Conservation (phyloP, 2,888 invertebrate species). For the Tortricodes alternella region DNA sequence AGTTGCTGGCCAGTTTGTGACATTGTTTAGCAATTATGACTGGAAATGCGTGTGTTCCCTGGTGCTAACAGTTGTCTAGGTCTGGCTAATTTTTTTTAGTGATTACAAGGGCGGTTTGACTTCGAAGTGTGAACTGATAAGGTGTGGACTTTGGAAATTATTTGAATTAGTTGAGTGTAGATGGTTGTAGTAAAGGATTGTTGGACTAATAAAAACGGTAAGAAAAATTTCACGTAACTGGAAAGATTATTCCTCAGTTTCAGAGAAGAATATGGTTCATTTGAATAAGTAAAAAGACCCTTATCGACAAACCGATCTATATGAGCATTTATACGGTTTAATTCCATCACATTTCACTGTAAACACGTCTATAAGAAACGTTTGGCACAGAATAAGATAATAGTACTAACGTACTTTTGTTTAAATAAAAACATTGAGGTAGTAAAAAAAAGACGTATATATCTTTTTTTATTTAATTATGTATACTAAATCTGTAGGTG, state of each 20-base stretch:
- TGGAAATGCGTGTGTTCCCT: slow-evolving; percentile 54
- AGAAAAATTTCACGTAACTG: not conserved
- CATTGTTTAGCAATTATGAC: slow-evolving; percentile 27
- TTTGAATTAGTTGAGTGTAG: slow-evolving; percentile 45
- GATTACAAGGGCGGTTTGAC: slow-evolving; percentile 75
- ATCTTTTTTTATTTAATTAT: too few relatives aligned
- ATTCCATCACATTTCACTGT: too few relatives aligned
- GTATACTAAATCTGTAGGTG: too few relatives aligned
- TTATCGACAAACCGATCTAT: too few relatives aligned
- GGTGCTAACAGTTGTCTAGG: slow-evolving; percentile 74
- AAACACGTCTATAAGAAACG: too few relatives aligned
- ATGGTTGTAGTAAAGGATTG: slow-evolving; percentile 31
- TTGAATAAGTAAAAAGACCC: not conserved
- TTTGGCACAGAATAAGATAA: too few relatives aligned
- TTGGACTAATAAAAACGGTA: slow-evolving; percentile 27
- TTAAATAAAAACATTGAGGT: too few relatives aligned
- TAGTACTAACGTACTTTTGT: too few relatives aligned
- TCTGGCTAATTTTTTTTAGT: slow-evolving; percentile 67
- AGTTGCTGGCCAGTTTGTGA: slow-evolving; percentile 1
- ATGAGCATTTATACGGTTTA: too few relatives aligned
- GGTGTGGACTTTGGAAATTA: slow-evolving; percentile 58
- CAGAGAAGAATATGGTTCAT: not conserved
- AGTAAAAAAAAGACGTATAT: too few relatives aligned
- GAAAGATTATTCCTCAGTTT: not conserved
- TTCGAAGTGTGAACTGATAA: slow-evolving; percentile 69